phyloP scores from a whole-genome alignment of 2,888 invertebrate species.

The Limenitis camilla region DNA sequence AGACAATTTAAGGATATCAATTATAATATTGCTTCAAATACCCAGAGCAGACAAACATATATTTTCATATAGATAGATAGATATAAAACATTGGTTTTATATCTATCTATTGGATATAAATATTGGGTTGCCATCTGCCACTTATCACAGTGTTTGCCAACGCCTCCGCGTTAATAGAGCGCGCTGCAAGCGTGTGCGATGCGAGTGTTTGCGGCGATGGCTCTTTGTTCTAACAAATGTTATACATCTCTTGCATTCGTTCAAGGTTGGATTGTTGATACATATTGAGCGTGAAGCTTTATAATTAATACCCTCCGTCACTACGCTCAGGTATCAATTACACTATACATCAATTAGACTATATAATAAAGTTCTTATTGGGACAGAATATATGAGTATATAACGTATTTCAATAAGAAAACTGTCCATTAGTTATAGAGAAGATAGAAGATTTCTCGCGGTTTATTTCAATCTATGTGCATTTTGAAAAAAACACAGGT shows the following conservation, averaged over 20 bases:
- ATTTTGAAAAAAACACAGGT: too few relatives aligned
- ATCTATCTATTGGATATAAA: too few relatives aligned
- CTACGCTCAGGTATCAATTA: neutral
- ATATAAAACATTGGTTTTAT: too few relatives aligned
- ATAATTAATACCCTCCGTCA: neutral
- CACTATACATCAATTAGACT: neutral
- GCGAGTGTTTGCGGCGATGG: slow-evolving; percentile 12
- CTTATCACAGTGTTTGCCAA: slow-evolving; percentile 8
- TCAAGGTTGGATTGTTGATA: slow-evolving; percentile 28
- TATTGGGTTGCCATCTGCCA: too few relatives aligned
- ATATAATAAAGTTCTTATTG: neutral
- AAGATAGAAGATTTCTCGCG: too few relatives aligned
- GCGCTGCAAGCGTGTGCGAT: neutral
- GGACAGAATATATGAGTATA: neutral
- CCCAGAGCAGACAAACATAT: too few relatives aligned
- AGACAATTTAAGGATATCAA: too few relatives aligned
- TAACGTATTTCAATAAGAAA: too few relatives aligned
- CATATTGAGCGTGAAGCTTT: slow-evolving; percentile 17
- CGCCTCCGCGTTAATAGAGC: slow-evolving; percentile 12
- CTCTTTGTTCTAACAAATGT: slow-evolving; percentile 17
- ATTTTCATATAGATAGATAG: too few relatives aligned
- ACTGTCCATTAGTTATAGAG: too few relatives aligned
- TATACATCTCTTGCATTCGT: slow-evolving; percentile 18
- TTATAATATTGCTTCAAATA: too few relatives aligned
- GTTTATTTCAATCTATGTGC: too few relatives aligned